Conservation (phyloP, 2,888 invertebrate genomes). For the Pandemis cinnamomeana region DNA sequence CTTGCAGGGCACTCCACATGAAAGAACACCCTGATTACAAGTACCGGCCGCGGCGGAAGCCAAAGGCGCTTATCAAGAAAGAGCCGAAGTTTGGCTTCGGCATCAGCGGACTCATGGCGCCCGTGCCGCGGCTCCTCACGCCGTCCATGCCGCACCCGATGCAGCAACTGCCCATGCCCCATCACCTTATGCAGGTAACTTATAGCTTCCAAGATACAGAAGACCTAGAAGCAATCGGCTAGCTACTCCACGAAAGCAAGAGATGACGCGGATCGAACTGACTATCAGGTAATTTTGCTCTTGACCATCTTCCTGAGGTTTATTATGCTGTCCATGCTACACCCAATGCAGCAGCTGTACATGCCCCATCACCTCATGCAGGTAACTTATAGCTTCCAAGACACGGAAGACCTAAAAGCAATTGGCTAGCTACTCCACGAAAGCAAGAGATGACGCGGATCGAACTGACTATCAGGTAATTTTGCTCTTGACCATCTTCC, state of each 20-base stretch:
- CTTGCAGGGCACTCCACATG: constrained; percentile 95
- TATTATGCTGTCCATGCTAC: constrained; percentile 69
- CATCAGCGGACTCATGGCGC: constrained; percentile 86
- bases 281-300: no score
- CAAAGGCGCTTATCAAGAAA: constrained; percentile 92
- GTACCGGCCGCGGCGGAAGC: constrained; percentile 94
- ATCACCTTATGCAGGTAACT: constrained; percentile 75
- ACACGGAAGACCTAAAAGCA: no score
- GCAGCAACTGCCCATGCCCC: constrained; percentile 74
- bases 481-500: no score
- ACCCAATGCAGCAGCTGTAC: constrained; percentile 75
- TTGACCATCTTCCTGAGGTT: no score
- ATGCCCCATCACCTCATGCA: constrained; percentile 81
- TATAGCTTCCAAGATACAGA: constrained; percentile 66
- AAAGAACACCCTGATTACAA: constrained; percentile 97
- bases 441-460: no score
- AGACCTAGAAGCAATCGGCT: no score
- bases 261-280: no score
- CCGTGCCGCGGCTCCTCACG: constrained; percentile 79
- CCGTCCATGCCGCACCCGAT: constrained; percentile 77
- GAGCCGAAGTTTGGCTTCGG: constrained; percentile 90
- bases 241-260: no score
- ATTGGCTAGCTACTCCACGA: no score
- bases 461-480: no score
- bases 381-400: constrained; percentile 44